Percentiles rank a stretch among this genome's conserved stretches.
phyloP scores from a whole-genome alignment of 2,113 vertebrate genomes.

The Arvicanthis niloticus region DNA sequence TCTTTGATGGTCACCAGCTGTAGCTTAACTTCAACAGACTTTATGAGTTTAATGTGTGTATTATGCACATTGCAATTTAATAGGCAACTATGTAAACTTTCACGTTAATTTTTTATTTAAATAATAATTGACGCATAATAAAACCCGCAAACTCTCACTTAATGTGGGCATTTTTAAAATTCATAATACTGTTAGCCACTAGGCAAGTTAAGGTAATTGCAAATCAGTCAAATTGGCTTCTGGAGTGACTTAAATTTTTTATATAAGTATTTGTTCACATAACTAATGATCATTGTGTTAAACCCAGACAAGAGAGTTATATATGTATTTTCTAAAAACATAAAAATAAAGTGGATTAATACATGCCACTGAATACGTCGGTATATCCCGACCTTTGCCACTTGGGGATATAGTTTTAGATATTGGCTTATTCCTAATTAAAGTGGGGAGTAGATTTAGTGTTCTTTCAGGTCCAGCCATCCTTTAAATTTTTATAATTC shows the following conservation, averaged over 20 bases:
- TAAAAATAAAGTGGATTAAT: not conserved
- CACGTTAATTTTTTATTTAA: conserved; percentile 50
- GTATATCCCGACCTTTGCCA: not conserved
- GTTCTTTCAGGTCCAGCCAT: conserved; percentile 2
- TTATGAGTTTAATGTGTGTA: not conserved
- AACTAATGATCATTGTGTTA: not conserved
- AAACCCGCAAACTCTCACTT: conserved; percentile 1
- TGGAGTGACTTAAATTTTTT: not conserved
- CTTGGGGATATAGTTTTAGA: not conserved
- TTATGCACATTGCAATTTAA: not conserved
- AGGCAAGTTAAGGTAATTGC: conserved; percentile 30
- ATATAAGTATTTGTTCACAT: not conserved
- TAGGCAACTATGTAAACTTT: conserved; percentile 13
- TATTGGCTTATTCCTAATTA: conserved; percentile 40
- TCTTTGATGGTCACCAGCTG: conserved; percentile 30
- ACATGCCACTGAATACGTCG: not conserved
- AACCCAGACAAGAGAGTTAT: not conserved
- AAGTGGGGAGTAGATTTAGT: conserved; percentile 11
- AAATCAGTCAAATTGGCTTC: conserved; percentile 52
- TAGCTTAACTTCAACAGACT: conserved; percentile 27
- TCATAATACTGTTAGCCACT: conserved; percentile 38
- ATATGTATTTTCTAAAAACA: not conserved
- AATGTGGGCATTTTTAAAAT: conserved; percentile 35
- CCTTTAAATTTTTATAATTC: conserved; percentile 37
- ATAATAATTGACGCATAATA: conserved; percentile 49